Evolutionary conservation across 2,797 vertebrate genomes (phyloP).

Genomic region (Sebastes steindachneri): DNA sequence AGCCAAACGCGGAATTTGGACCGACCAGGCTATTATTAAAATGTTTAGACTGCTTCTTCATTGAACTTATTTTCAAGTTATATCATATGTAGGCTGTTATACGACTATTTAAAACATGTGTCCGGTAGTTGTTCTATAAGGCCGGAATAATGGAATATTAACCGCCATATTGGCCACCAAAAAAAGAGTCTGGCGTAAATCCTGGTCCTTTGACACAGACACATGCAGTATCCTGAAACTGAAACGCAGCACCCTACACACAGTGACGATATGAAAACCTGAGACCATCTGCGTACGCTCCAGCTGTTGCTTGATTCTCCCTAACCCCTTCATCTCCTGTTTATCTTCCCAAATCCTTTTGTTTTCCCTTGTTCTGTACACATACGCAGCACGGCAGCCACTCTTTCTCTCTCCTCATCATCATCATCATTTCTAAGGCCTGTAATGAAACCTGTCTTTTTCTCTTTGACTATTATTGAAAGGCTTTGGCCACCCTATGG

Average conservation of each 20-base stretch:
- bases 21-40: too few relatives aligned
- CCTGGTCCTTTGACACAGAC: background rate
- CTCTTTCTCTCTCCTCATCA: background rate
- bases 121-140: too few relatives aligned
- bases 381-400: slow-evolving; percentile 19
- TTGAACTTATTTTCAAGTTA: too few relatives aligned
- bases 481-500: background rate
- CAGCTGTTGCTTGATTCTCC: slow-evolving; percentile 37
- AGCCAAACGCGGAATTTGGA: too few relatives aligned
- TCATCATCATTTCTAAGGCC: background rate
- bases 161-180: too few relatives aligned
- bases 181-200: too few relatives aligned
- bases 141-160: too few relatives aligned
- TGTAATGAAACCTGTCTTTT: background rate
- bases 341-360: slow-evolving; percentile 57
- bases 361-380: slow-evolving; percentile 45
- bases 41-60: too few relatives aligned
- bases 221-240: background rate
- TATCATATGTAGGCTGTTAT: too few relatives aligned
- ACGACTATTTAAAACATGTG: too few relatives aligned
- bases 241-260: slow-evolving; percentile 11
- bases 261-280: slow-evolving; percentile 31
- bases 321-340: slow-evolving; percentile 35
- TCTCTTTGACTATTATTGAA: background rate
- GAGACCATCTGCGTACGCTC: slow-evolving; percentile 25